Evolutionary conservation across 2,797 vertebrate genomes (phyloP).

Genomic region (Menidia menidia): DNA sequence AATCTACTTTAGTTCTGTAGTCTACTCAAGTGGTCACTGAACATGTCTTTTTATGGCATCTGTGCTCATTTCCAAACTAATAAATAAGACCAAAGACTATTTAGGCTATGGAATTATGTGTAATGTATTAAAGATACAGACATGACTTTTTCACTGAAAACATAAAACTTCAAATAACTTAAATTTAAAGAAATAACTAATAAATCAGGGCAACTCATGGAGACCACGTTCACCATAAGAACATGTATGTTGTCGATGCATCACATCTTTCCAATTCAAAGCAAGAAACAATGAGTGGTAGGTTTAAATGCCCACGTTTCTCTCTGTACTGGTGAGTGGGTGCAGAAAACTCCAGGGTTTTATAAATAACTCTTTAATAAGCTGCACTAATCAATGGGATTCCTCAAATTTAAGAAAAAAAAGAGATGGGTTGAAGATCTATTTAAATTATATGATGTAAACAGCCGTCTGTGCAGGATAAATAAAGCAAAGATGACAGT

Average conservation of each 20-base stretch:
- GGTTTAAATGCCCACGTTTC: no score
- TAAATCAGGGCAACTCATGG: background rate
- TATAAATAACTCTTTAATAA: background rate
- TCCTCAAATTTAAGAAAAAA: background rate
- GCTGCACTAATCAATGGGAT: background rate
- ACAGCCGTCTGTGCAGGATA: background rate
- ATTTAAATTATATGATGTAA: background rate
- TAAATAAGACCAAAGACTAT: no score
- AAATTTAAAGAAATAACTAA: background rate
- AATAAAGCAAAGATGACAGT: background rate
- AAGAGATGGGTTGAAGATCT: background rate
- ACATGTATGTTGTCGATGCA: background rate
- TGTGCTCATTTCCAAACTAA: background rate
- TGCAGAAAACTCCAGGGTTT: no score
- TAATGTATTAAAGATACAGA: no score
- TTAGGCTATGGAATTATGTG: no score
- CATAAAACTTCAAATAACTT: background rate
- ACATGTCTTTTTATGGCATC: background rate
- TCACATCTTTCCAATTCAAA: background rate
- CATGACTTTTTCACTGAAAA: background rate
- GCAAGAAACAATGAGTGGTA: no score
- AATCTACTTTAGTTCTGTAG: slow-evolving; percentile 18
- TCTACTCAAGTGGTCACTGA: slow-evolving; percentile 29
- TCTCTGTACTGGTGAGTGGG: no score
- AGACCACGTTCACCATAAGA: background rate